A percentile compares a stretch with the other conserved stretches of the same genome.
These are phyloP conservation scores for Cardinalis cardinalis DNA, from an alignment of 2,113 vertebrate genomes.

Conservation along the genomic window DNA sequence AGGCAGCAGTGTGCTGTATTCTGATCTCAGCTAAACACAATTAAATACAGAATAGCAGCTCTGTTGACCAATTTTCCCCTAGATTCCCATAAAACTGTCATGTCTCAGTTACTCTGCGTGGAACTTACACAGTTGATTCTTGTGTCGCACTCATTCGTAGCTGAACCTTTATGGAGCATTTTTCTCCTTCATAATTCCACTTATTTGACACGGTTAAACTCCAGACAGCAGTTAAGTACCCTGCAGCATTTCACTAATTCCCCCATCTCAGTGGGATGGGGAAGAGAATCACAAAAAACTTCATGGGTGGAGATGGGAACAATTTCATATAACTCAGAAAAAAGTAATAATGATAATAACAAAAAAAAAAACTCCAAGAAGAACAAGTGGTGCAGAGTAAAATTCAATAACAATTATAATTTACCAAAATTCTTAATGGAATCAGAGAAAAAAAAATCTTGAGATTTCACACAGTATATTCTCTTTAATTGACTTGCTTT, in stretches of 20 bases:
- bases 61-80: background rate
- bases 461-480: background rate
- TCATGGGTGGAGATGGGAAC: background rate
- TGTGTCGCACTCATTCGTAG: fast-evolving
- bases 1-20: background rate
- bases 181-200: background rate
- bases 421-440: background rate
- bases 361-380: background rate
- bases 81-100: background rate
- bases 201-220: background rate
- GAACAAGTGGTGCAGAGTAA: background rate
- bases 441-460: background rate
- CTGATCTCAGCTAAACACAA: background rate
- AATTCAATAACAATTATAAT: background rate
- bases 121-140: background rate
- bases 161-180: fast-evolving
- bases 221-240: background rate
- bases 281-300: background rate
- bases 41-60: background rate
- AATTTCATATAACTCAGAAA: background rate
- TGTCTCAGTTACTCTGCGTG: background rate
- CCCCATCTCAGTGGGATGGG: background rate
- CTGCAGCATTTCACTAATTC: background rate
- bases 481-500: background rate
- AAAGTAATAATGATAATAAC: background rate